Conservation (phyloP, 1,140 invertebrate genomes). For the Diabrotica undecimpunctata region DNA sequence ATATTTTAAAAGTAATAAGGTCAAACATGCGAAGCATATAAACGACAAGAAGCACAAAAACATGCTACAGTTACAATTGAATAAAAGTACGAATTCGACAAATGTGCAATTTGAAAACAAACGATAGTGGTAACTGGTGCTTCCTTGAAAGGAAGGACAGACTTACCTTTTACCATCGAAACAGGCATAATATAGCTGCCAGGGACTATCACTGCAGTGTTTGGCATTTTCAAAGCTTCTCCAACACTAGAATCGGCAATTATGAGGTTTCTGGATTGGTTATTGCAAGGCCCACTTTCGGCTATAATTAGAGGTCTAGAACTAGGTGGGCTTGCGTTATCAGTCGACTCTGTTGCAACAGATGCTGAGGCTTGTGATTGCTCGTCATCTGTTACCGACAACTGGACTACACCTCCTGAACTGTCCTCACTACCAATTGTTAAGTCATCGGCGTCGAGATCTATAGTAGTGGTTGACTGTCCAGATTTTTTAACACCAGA, state of each 20-base stretch:
- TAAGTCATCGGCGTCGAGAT: constrained; percentile 58
- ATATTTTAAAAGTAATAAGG: too few relatives aligned
- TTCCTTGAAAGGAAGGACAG: background rate
- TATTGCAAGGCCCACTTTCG: constrained; percentile 29
- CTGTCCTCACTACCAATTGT: constrained; percentile 71
- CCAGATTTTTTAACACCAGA: constrained; percentile 52
- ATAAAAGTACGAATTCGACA: too few relatives aligned
- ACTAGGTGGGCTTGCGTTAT: constrained; percentile 29
- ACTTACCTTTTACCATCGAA: constrained; percentile 60
- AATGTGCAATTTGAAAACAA: too few relatives aligned
- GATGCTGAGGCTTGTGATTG: constrained; percentile 35
- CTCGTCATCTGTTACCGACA: constrained; percentile 48
- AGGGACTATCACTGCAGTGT: constrained; percentile 62
- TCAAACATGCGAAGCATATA: too few relatives aligned
- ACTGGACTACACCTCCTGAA: constrained; percentile 61
- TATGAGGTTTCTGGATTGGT: constrained; percentile 53
- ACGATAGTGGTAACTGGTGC: too few relatives aligned
- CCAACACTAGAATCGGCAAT: constrained; percentile 54
- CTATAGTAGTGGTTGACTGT: constrained; percentile 30
- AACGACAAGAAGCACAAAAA: too few relatives aligned
- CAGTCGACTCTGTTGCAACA: constrained; percentile 39
- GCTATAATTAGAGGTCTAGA: constrained; percentile 43
- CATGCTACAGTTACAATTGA: too few relatives aligned
- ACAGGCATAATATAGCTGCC: constrained; percentile 68
- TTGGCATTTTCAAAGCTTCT: constrained; percentile 53